A percentile compares a stretch with the other conserved stretches of the same genome.
Evolutionary conservation across 2,797 vertebrate genomes (phyloP).

Genomic region (Platalea minor): DNA sequence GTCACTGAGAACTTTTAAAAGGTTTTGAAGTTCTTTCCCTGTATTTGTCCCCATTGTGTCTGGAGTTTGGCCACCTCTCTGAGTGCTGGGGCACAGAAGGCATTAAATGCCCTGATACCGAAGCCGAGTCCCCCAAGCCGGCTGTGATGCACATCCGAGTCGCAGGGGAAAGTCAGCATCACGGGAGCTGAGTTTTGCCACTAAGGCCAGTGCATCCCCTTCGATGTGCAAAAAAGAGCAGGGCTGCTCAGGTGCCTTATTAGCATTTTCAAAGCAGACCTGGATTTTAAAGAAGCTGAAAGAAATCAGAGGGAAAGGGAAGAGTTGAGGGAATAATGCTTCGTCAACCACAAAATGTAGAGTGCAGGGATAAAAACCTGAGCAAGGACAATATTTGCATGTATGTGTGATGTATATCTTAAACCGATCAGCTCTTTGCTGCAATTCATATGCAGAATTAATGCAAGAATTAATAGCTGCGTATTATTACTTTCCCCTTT

Average conservation of each 20-base stretch:
- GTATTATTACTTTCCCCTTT: background rate
- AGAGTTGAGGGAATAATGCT: background rate
- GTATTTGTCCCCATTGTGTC: background rate
- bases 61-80: background rate
- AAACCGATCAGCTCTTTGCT: background rate
- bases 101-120: background rate
- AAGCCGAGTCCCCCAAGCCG: background rate
- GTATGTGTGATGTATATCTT: fast-evolving
- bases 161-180: background rate
- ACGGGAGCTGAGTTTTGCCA: background rate
- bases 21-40: background rate
- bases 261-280: background rate
- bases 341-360: background rate
- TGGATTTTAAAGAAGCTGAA: background rate
- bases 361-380: background rate
- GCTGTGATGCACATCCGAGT: background rate
- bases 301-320: background rate
- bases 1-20: background rate
- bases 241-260: background rate
- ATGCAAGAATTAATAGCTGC: background rate
- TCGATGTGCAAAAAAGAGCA: background rate
- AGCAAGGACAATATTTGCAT: background rate
- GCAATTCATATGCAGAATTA: background rate
- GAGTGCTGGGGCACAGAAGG: background rate
- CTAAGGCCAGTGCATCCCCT: fast-evolving